A percentile compares a stretch with the other conserved stretches of the same genome.
Conservation (phyloP, 2,888 invertebrate genomes). For the Drosophila neotestacea region DNA sequence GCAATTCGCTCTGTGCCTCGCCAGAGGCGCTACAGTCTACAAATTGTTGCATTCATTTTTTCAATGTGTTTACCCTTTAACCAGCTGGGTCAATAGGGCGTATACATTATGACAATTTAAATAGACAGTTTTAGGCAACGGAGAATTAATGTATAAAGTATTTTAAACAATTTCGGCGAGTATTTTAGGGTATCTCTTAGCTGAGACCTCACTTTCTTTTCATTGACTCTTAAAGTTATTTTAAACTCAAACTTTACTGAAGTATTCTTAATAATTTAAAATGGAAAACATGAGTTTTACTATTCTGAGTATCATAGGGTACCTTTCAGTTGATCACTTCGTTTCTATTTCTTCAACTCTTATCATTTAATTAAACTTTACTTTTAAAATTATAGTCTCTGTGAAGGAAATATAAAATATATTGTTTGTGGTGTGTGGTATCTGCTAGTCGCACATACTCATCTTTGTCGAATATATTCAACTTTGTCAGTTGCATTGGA, state of each 20-base stretch:
- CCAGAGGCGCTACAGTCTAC: background rate
- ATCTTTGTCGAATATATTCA: background rate
- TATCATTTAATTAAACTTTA: background rate
- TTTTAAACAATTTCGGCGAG: too few relatives aligned
- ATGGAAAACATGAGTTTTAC: too few relatives aligned
- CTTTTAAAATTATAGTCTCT: too few relatives aligned
- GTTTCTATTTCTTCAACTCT: too few relatives aligned
- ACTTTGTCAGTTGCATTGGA: conserved; percentile 1
- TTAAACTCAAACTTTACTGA: too few relatives aligned
- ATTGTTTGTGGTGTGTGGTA: background rate
- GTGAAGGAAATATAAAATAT: background rate
- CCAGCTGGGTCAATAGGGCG: background rate
- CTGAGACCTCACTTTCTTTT: background rate
- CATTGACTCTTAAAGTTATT: background rate
- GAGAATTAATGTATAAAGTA: too few relatives aligned
- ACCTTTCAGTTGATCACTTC: too few relatives aligned
- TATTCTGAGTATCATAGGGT: too few relatives aligned
- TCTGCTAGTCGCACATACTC: background rate
- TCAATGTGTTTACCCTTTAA: conserved; percentile 3
- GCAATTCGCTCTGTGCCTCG: conserved; percentile 9
- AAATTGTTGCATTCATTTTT: conserved; percentile 17
- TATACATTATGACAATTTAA: background rate
- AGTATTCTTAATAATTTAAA: too few relatives aligned
- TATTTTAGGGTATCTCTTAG: background rate
- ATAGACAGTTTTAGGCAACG: too few relatives aligned